A percentile compares a stretch with the other conserved stretches of the same genome.
phyloP scores from a whole-genome alignment of 2,888 invertebrate species.

The Iselma pallidipennis region DNA sequence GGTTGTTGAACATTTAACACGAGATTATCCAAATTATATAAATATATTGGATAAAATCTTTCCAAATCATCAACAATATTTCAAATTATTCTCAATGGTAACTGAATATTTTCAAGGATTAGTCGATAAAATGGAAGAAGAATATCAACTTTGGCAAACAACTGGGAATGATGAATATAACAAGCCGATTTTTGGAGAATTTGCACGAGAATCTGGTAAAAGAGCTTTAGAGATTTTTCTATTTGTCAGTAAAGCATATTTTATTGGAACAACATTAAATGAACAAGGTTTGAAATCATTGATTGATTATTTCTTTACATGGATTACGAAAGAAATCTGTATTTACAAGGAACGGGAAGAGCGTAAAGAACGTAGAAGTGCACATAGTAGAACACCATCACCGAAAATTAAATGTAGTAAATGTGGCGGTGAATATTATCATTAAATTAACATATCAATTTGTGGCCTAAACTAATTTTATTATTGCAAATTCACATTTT shows the following conservation, averaged over 20 bases:
- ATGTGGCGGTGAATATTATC: constrained; percentile 34
- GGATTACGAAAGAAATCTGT: constrained; percentile 28
- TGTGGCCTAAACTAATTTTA: neutral
- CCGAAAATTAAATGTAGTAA: constrained; percentile 23
- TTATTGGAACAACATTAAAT: constrained; percentile 20
- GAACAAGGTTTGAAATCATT: constrained; percentile 31
- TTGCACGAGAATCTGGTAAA: constrained; percentile 24
- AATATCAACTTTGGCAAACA: constrained; percentile 28
- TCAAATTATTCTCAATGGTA: constrained; percentile 11
- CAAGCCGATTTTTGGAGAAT: constrained; percentile 23
- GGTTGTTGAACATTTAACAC: neutral
- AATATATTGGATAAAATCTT: neutral
- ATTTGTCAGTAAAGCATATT: constrained; percentile 23
- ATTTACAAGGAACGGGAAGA: constrained; percentile 20
- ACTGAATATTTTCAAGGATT: constrained; percentile 29
- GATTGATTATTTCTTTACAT: constrained; percentile 31
- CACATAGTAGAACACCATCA: constrained; percentile 10
- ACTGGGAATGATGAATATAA: constrained; percentile 27
- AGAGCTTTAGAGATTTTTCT: constrained; percentile 28
- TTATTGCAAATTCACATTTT: neutral
- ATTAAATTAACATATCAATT: neutral
- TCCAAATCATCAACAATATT: constrained; percentile 1
- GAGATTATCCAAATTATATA: neutral
- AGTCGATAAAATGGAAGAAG: constrained; percentile 26
- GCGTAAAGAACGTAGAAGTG: neutral